Conservation (phyloP, 2,113 vertebrate species). For the Nesoenas mayeri region DNA sequence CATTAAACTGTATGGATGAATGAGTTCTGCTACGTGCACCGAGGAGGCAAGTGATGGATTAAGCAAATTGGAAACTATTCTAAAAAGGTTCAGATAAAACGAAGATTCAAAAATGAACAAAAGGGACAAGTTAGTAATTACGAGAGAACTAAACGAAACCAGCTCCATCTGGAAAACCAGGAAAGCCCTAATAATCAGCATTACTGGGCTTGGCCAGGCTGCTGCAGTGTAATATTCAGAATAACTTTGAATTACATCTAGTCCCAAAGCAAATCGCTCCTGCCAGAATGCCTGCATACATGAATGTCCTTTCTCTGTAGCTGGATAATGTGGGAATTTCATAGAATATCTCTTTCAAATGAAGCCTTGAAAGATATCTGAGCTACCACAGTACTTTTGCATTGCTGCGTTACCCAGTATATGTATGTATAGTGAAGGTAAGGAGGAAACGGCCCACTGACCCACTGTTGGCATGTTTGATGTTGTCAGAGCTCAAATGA, state of each 20-base stretch:
- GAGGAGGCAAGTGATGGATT: slow-evolving; percentile 3
- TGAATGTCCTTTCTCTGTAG: neutral
- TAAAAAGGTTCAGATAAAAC: slow-evolving; percentile 1
- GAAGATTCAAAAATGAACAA: slow-evolving; percentile 12
- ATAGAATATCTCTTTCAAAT: slow-evolving; percentile 1
- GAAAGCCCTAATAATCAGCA: slow-evolving; percentile 56
- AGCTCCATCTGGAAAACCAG: slow-evolving; percentile 56
- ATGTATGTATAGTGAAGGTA: neutral
- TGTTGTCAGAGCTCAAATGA: neutral
- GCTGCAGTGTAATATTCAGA: slow-evolving; percentile 47
- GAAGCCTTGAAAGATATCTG: neutral
- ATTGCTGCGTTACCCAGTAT: neutral
- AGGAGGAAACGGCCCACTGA: neutral
- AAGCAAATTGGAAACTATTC: slow-evolving; percentile 7
- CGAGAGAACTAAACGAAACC: slow-evolving; percentile 28
- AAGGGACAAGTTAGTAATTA: slow-evolving; percentile 51
- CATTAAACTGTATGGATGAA: neutral
- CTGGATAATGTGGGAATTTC: slow-evolving; percentile 38
- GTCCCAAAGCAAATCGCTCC: slow-evolving; percentile 23
- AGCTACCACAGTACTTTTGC: neutral
- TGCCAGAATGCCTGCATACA: slow-evolving; percentile 52
- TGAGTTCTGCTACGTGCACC: neutral
- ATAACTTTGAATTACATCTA: slow-evolving; percentile 55
- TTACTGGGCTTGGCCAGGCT: slow-evolving; percentile 48
- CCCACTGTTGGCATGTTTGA: neutral